Evolutionary conservation across 2,797 vertebrate genomes (phyloP).

Genomic region (Enteromius afrohamiltoni): DNA sequence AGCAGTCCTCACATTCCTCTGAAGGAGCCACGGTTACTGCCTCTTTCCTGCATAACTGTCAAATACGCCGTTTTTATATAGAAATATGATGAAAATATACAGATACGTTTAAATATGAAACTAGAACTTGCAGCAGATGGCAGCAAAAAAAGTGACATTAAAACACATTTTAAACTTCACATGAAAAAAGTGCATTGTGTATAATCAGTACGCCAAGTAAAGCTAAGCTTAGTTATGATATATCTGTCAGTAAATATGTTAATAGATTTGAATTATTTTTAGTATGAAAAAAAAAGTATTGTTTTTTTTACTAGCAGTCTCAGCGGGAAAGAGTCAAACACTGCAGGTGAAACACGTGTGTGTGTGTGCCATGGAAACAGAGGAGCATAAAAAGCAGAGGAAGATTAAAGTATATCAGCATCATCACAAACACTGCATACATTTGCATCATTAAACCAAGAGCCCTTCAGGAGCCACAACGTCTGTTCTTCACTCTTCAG

Average conservation of each 20-base stretch:
- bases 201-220: too few species aligned
- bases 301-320: not conserved
- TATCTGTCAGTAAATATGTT: too few species aligned
- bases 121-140: not conserved
- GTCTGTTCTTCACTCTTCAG: slow-evolving; percentile 1
- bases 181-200: too few species aligned
- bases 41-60: not conserved
- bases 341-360: not conserved
- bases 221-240: too few species aligned
- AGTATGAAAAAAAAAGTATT: too few species aligned
- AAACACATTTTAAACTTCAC: too few species aligned
- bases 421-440: slow-evolving; percentile 21
- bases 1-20: not conserved
- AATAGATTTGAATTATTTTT: too few species aligned
- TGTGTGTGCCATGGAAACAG: not conserved
- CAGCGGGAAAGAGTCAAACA: not conserved
- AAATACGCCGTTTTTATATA: not conserved
- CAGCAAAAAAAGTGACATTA: too few species aligned
- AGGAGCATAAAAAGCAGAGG: not conserved
- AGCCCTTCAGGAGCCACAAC: slow-evolving; percentile 8
- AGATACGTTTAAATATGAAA: not conserved
- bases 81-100: not conserved
- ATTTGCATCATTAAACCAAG: slow-evolving; percentile 10
- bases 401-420: not conserved
- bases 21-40: not conserved